Evolutionary conservation across 2,113 vertebrate genomes (phyloP), one percentile per base, ranked within the genome.

Genomic region (Phalacrocorax brasilianus): DNA sequence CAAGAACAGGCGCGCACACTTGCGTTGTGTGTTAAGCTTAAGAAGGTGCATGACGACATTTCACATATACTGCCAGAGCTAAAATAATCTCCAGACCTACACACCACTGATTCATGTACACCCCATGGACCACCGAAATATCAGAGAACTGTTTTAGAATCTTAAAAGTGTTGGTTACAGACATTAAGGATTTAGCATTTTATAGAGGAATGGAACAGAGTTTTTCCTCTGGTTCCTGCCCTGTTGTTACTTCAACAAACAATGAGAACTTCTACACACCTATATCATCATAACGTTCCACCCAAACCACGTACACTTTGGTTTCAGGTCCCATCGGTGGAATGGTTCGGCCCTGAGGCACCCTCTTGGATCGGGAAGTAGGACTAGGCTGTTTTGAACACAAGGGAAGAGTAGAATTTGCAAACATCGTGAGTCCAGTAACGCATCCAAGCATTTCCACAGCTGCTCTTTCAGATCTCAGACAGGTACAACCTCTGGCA

Each of bases 281-380:
- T 85, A 99, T 99, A 92, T 99, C 99, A 97, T 99, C 99, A 28
- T 99, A 99, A 92, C 99, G 98, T 65, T 99, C 99, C 91, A 99
- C 98, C 99, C 99, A 99, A 61, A 99, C 99, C 63, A 99, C 99
- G 44, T 99, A 99, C 80, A 99, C 99, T 97, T 99, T 99, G 45
- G 99, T 99, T 98, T 99, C 99, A 67, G 99, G 99, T 92, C 99
- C 99, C 84, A 99, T 98, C 1, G 99, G 98, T 44, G 99, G 99
- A 92, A 99, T 97, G 61, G 98, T 98, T 71, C 99, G 99, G 91
- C 99, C 98, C 76, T 98, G 98, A 68, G 98, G 99, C 70, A 99
- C 97, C 93, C 98, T 99, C 98, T 99, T 99, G 77, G 98, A 97
- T 97, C 98, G 99, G 62, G 98, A 98, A 95, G 98, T 98, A 84